Percentiles rank a stretch among this genome's conserved stretches.
These are phyloP conservation scores for Poecile montanus DNA, from an alignment of 2,797 vertebrate species.

Conservation along the genomic window DNA sequence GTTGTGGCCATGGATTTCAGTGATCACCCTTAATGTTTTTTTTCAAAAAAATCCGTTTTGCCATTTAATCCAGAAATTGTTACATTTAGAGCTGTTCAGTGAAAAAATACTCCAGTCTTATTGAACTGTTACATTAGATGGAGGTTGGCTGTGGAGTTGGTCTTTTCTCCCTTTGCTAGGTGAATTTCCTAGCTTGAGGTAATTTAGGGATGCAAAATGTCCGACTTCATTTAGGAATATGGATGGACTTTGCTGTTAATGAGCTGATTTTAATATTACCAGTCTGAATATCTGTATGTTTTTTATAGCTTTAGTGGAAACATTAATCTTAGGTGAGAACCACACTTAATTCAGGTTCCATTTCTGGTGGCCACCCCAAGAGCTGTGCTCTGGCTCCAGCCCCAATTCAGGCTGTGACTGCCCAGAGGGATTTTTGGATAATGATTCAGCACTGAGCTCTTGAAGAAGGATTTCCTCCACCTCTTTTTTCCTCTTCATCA, in stretches of 20 bases:
- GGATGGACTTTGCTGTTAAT: background rate
- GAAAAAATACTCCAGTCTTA: background rate
- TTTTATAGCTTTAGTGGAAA: background rate
- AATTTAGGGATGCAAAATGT: background rate
- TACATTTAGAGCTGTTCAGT: background rate
- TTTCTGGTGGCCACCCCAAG: background rate
- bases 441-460: background rate
- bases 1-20: background rate
- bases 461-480: background rate
- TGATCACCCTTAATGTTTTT: too few relatives aligned
- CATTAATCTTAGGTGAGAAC: rapidly evolving
- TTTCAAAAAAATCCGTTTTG: too few relatives aligned
- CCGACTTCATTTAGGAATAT: background rate
- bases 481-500: background rate
- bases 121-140: background rate
- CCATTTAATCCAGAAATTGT: background rate
- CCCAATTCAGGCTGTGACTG: background rate
- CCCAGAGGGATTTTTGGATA: background rate
- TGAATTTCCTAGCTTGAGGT: background rate
- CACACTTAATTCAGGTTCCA: rapidly evolving
- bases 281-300: background rate
- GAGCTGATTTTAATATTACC: background rate
- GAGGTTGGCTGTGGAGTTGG: background rate
- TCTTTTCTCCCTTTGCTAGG: background rate
- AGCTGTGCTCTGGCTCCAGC: background rate